Base-by-base conservation (phyloP, 2,888 invertebrate species). In the Caenorhabditis japonica region DNA sequence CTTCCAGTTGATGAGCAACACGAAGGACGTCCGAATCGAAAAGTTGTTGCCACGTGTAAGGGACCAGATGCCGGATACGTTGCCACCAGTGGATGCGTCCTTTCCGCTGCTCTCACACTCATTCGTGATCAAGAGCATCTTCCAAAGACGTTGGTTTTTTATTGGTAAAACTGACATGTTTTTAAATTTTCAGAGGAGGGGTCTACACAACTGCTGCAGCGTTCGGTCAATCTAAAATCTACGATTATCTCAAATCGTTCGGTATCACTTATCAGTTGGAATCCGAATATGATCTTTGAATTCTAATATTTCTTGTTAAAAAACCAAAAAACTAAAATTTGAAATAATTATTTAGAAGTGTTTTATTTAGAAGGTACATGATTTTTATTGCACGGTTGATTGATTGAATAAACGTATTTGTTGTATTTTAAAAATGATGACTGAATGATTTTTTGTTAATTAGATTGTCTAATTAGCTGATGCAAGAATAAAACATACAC, bases 191-290 rank as follows among this genome's bases (percentile, higher is more conserved):
- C 89, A 94, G 93, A 10, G 94, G 94, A 34, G 96, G 96, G 10
- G 95, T 96, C 1, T 90, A 92, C 66, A 91, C 95, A 0, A 94
- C 96, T 0, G 92, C 92, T 12, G 76, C 84, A 25, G 94, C 94
- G 0, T 97, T 96, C 89, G 90, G 90, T 0, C 91, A 94, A 76
- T 95, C 96, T 0, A 91, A 91, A 25, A 89, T 95, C 21, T 91
- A 94, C 71, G 90, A 92, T 33, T 91, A 92, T 75, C 90, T 97
- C 19, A 90, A 91, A 62, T 91, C 92, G 52, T 91, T 92, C 88
- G 92, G 92, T 53, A 76, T 90, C 44, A 78, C 76, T n/a, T 80
- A 66, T 47, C 74, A 73, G 53, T 25, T 73, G 23, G 73, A 70
- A 38, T 51, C 73, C 1, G 75, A 72, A 52, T 56, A 53, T 39